Percentiles rank a stretch among this genome's conserved stretches.
phyloP scores from a whole-genome alignment of 2,888 invertebrate species.

The Eupithecia pulchellata region DNA sequence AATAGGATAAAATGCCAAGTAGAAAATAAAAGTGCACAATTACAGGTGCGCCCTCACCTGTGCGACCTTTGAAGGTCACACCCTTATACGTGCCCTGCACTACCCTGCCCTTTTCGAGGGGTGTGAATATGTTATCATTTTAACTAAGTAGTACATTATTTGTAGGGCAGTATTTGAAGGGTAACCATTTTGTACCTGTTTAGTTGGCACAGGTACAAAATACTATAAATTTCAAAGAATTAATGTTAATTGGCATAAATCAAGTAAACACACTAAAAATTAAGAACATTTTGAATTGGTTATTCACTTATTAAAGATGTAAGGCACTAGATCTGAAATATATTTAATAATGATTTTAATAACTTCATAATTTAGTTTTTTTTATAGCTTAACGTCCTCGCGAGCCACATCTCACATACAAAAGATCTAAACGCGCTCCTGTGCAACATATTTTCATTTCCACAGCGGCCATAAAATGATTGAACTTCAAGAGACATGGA shows the following conservation, averaged over 20 bases:
- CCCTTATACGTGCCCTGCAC: conserved; percentile 23
- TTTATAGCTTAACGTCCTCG: not conserved
- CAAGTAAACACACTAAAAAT: not conserved
- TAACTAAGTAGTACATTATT: conserved; percentile 5
- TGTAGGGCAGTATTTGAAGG: not conserved
- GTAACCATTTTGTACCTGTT: not conserved
- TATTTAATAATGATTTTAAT: not conserved
- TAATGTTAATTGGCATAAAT: too few relatives aligned
- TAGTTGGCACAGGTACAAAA: not conserved
- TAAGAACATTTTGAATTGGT: not conserved
- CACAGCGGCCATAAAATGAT: not conserved
- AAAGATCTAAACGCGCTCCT: conserved; percentile 1
- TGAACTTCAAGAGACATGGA: not conserved
- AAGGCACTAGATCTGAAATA: not conserved
- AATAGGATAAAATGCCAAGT: conserved; percentile 14
- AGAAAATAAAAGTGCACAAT: conserved; percentile 28
- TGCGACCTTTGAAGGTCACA: conserved; percentile 40
- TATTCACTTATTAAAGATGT: not conserved
- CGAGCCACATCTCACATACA: not conserved
- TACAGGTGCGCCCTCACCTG: conserved; percentile 39
- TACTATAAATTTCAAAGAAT: not conserved
- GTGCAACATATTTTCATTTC: not conserved
- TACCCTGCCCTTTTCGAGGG: conserved; percentile 25
- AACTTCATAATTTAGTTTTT: not conserved
- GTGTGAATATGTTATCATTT: conserved; percentile 13